These are phyloP conservation scores for Himalopsyche kuldschensis DNA, from an alignment of 2,888 invertebrate genomes.

Conservation along the genomic window DNA sequence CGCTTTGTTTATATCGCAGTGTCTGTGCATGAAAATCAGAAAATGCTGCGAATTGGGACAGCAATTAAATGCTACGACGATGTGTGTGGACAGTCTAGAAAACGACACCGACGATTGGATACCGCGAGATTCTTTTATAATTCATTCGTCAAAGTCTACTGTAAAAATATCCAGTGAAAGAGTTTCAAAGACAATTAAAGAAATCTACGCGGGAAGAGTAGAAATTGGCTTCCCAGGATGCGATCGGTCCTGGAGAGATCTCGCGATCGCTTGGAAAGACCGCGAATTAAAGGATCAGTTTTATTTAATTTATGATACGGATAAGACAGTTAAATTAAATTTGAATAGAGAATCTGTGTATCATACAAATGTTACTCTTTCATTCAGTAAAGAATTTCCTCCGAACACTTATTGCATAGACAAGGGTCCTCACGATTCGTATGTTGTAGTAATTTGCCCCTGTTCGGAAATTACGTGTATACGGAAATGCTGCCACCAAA, in stretches of 20 bases:
- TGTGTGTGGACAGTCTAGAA: not conserved
- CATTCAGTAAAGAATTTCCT: constrained; percentile 25
- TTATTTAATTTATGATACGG: constrained; percentile 29
- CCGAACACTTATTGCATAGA: constrained; percentile 36
- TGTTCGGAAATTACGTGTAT: constrained; percentile 32
- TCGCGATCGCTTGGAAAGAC: constrained; percentile 26
- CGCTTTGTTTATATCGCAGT: not conserved
- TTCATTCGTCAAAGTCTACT: constrained; percentile 27
- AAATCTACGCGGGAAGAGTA: constrained; percentile 20
- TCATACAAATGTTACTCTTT: constrained; percentile 24
- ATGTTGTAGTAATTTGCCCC: constrained; percentile 30
- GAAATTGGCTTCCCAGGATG: constrained; percentile 35
- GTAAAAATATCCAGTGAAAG: constrained; percentile 24
- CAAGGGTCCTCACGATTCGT: constrained; percentile 20
- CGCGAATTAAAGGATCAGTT: constrained; percentile 24
- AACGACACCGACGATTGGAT: constrained; percentile 30
- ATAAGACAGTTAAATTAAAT: constrained; percentile 24
- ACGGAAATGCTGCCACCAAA: constrained; percentile 35
- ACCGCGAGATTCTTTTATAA: constrained; percentile 24
- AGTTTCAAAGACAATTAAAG: constrained; percentile 15
- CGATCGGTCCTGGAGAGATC: constrained; percentile 22
- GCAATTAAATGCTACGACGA: not conserved
- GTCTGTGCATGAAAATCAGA: constrained; percentile 14
- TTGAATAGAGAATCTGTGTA: constrained; percentile 25
- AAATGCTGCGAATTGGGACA: constrained; percentile 34